These are phyloP conservation scores for Marronus borbonicus DNA, from an alignment of 2,888 invertebrate species.

Conservation along the genomic window DNA sequence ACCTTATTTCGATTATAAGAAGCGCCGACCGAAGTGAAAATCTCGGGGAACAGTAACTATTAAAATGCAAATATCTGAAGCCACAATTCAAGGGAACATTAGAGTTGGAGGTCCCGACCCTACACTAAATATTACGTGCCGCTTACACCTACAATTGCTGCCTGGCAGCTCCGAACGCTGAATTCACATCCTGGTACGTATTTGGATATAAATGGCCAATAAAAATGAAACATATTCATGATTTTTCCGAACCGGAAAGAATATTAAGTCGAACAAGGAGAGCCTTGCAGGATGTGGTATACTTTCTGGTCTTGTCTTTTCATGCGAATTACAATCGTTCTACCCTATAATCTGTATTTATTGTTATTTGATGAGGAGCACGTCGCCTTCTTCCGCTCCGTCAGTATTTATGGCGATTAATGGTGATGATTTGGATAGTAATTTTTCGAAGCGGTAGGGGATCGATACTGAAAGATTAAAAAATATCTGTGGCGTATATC, in stretches of 20 bases:
- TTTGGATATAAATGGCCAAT: slow-evolving; percentile 70
- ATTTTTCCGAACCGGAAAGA: slow-evolving; percentile 69
- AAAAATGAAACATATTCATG: slow-evolving; percentile 72
- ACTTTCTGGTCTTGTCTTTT: slow-evolving; percentile 39
- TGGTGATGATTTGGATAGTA: slow-evolving; percentile 28
- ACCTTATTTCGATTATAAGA: slow-evolving; percentile 49
- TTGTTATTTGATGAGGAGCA: slow-evolving; percentile 48
- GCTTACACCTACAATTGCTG: slow-evolving; percentile 58
- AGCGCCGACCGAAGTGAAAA: slow-evolving; percentile 62
- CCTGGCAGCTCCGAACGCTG: slow-evolving; percentile 57
- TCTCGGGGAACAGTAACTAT: slow-evolving; percentile 66
- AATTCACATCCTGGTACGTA: slow-evolving; percentile 66
- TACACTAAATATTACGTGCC: slow-evolving; percentile 63
- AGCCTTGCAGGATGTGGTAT: slow-evolving; percentile 40
- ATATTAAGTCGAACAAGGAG: slow-evolving; percentile 61
- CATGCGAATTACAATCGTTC: slow-evolving; percentile 37
- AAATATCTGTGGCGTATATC: background rate
- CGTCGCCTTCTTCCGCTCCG: slow-evolving; percentile 30
- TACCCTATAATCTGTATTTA: slow-evolving; percentile 51
- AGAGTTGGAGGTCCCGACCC: slow-evolving; percentile 54
- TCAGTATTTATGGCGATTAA: slow-evolving; percentile 41
- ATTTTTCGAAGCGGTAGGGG: background rate
- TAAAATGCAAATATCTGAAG: slow-evolving; percentile 70
- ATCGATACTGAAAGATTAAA: slow-evolving; percentile 1
- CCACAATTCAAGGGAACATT: slow-evolving; percentile 60